Evolutionary conservation across 1,140 invertebrate species (phyloP), one percentile per base, ranked within the genome.

Genomic region (Coboldia fuscipes): DNA sequence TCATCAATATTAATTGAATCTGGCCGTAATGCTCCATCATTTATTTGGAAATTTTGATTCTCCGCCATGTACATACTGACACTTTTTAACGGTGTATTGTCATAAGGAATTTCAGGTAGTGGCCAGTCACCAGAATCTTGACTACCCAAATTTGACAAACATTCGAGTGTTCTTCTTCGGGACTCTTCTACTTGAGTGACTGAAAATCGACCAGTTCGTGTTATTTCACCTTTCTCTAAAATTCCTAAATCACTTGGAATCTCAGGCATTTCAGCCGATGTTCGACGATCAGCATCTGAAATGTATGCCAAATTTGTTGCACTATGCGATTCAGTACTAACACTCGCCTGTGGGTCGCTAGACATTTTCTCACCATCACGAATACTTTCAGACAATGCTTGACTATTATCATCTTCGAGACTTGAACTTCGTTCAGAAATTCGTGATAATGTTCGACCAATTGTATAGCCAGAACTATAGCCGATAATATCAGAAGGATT

Each of bases 361-460:
- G 78, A 82, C 35, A 74, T 72, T 12, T 80, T 55, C 2, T 78
- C 83, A 47, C 82, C 78, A 45, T 83, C 80, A 41, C 81, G 77
- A 33, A 81, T 63, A 51, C 78, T 82, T 27, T 80, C 75, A 5
- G 78, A 81, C 33, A 76, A 64, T 14, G 58, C 61, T 20, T 32
- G 30, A 4, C 70, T 72, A 21, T 73, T 78, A 54, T 84, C 80
- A 46, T 84, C 80, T 39, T 83, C 69, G 40, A 78, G 70, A 39
- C 62, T 66, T 32, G 72, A 75, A 38, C 80, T 84, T 16, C 80
- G 61, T 57, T 88, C 82, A 3, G 79, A 84, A 45, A 88, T 88
- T 33, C 81, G 60, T 2, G 80, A 85, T 14, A 86, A 59, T 0
- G 82, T 86, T 22, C 82, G 52, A 0, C 67, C 61, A 34, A 77